Base-by-base conservation (phyloP, 1,140 invertebrate species). In the Cataglyphis hispanica region DNA sequence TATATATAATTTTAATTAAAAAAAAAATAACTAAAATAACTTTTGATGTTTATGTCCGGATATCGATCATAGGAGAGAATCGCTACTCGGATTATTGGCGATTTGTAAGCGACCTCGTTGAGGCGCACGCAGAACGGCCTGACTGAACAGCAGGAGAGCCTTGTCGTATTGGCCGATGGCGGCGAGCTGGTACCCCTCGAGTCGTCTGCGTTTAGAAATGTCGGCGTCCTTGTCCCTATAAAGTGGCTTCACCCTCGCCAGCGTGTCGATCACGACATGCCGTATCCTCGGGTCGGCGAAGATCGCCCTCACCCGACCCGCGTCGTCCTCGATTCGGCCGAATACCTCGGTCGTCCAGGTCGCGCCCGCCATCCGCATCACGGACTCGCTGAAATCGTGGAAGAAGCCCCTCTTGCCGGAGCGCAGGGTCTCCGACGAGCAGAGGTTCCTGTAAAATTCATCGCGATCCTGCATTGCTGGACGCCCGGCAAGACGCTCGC, bases 91-190 rank as follows among this genome's bases (percentile, higher is more conserved):
- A 63, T 40, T 63, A 76, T 66, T 40, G 34, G 16, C 5, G 10
- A 34, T 34, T 37, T 22, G 7, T 83, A 3, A 83, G 37, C 56
- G 13, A 83, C 78, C 78, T 63, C 27, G 53, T 37, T 60, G 78
- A 13, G 97, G 96, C 11, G 97, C 96, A 86, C 96, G 95, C 40
- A 97, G 93, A 1, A 97, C 95, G 3, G 96, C 96, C 90, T 97
- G 96, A 91, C 96, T 96, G 53, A 96, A 95, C 0, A 97, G 91
- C 0, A 95, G 86, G n/a, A 97, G 90, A 0, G 96, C 96, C 89
- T 96, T 96, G 22, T 94, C 90, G 3, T 95, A 91, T 61, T 97
- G 93, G 0, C 94, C 95, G 7, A 95, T 92, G 70, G 95, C 90
- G 8, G 96, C 89, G 4, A 93, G 92, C 27, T 92, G 69, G 53